These are phyloP conservation scores for Aporophyla lueneburgensis DNA, from an alignment of 2,888 invertebrate species.

Conservation along the genomic window DNA sequence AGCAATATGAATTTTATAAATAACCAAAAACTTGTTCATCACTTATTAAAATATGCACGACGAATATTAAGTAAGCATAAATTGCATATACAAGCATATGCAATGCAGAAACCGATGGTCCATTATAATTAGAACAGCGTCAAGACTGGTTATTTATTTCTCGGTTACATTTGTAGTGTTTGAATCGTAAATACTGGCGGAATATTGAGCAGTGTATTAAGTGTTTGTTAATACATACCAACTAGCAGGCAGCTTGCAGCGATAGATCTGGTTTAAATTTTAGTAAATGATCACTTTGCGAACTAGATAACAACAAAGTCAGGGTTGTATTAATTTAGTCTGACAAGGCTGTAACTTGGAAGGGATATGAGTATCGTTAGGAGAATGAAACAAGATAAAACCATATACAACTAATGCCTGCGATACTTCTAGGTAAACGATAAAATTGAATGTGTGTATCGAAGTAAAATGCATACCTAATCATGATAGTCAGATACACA, in stretches of 20 bases:
- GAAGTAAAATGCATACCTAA: neutral
- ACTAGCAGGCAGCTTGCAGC: conserved; percentile 24
- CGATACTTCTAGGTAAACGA: neutral
- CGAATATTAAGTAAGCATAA: conserved; percentile 13
- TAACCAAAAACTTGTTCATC: conserved; percentile 9
- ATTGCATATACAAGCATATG: conserved; percentile 26
- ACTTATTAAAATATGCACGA: conserved; percentile 15
- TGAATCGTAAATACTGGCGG: conserved; percentile 30
- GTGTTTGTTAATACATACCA: conserved; percentile 43
- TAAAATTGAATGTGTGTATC: neutral
- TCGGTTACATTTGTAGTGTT: conserved; percentile 30
- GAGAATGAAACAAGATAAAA: conserved; percentile 40
- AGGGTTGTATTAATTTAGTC: conserved; percentile 67
- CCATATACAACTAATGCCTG: neutral
- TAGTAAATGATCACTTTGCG: conserved; percentile 55
- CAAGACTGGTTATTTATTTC: conserved; percentile 22
- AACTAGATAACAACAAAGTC: conserved; percentile 66
- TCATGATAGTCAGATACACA: neutral
- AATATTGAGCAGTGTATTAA: conserved; percentile 46
- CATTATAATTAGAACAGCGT: conserved; percentile 31
- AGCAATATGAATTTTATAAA: conserved; percentile 35
- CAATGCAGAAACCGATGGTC: conserved; percentile 22
- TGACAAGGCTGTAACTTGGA: conserved; percentile 57
- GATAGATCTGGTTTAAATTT: conserved; percentile 53
- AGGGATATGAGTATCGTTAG: conserved; percentile 45